These are phyloP conservation scores for Drosophila helvetica DNA, from an alignment of 2,888 invertebrate species.

Conservation along the genomic window DNA sequence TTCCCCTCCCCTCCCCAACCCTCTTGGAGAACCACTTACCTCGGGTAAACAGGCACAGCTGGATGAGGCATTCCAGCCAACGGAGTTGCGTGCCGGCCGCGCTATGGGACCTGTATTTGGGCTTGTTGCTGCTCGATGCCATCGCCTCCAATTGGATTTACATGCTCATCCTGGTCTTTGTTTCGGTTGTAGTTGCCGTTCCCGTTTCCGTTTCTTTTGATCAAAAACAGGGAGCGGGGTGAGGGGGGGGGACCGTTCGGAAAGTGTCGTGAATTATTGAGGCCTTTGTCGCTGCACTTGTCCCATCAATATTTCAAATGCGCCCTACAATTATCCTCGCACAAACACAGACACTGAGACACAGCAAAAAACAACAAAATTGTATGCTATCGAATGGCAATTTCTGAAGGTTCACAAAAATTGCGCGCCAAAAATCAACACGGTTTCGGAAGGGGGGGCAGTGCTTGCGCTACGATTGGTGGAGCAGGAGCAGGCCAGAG, in stretches of 20 bases:
- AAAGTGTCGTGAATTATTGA: conserved; percentile 38
- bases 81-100: conserved; percentile 53
- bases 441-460: background rate
- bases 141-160: conserved; percentile 50
- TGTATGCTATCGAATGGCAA: background rate
- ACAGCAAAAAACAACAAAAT: conserved; percentile 9
- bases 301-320: conserved; percentile 54
- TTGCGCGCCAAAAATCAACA: conserved; percentile 67
- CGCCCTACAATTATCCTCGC: conserved; percentile 49
- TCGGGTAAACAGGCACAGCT: conserved; percentile 55
- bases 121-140: conserved; percentile 53
- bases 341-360: conserved; percentile 11
- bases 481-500: background rate
- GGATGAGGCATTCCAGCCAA: conserved; percentile 62
- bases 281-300: conserved; percentile 29
- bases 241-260: conserved; percentile 16
- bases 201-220: background rate
- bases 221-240: conserved; percentile 25
- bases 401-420: conserved; percentile 13
- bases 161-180: conserved; percentile 41
- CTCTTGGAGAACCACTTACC: conserved; percentile 55
- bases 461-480: background rate
- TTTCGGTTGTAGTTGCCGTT: background rate
- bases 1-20: background rate
- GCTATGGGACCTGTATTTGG: conserved; percentile 50